These are phyloP conservation scores for Bos javanicus DNA, from an alignment of 2,113 vertebrate species.

Conservation along the genomic window DNA sequence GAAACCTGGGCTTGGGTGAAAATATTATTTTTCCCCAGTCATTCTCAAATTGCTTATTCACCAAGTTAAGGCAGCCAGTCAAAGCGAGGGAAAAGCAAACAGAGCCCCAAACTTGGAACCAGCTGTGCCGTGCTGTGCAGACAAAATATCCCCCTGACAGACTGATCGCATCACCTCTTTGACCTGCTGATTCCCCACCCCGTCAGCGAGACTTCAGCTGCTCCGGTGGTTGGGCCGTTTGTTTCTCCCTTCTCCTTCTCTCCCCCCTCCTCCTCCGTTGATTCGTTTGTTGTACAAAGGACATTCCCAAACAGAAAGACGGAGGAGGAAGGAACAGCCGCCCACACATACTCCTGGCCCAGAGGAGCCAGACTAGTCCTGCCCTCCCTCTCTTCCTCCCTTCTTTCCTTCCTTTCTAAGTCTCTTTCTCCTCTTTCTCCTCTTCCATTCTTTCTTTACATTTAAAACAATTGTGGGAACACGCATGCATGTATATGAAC, in stretches of 20 bases:
- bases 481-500: background rate
- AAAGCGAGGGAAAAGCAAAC: slow-evolving; percentile 52
- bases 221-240: background rate
- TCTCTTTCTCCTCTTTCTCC: too few species aligned
- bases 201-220: background rate
- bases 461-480: background rate
- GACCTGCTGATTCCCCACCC: background rate
- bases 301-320: background rate
- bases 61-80: slow-evolving; percentile 5
- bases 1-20: slow-evolving; percentile 40
- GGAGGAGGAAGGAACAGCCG: background rate
- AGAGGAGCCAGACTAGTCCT: rapidly evolving
- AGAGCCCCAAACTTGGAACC: slow-evolving; percentile 16
- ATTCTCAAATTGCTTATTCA: slow-evolving; percentile 59
- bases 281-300: background rate
- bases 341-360: too few species aligned
- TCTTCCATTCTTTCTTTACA: background rate
- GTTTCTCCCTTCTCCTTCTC: background rate
- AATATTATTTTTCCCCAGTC: slow-evolving; percentile 55
- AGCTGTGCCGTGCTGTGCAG: slow-evolving; percentile 48
- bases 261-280: background rate
- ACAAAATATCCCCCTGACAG: slow-evolving; percentile 60
- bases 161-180: background rate
- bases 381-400: rapidly evolving
- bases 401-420: background rate